These are phyloP conservation scores for Ctenicera cuprea DNA, from an alignment of 2,888 invertebrate species.

Conservation along the genomic window DNA sequence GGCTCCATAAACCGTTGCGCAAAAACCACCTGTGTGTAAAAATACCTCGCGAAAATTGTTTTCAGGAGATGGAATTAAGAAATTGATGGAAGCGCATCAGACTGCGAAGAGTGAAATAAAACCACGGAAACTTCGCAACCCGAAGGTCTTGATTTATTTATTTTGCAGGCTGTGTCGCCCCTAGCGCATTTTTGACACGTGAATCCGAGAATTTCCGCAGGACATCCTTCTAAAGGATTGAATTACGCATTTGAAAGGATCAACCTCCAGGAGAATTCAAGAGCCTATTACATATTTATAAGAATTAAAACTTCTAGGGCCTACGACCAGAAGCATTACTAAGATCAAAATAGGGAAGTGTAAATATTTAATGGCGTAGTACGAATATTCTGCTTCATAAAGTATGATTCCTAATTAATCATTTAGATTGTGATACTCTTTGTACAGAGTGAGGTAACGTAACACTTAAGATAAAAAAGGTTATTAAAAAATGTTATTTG, in stretches of 20 bases:
- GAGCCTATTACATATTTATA: constrained; percentile 37
- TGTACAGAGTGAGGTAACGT: too few relatives aligned
- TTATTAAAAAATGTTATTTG: too few relatives aligned
- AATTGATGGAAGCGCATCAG: constrained; percentile 35
- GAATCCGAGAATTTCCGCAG: constrained; percentile 28
- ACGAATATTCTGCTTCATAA: neutral
- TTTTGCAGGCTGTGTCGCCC: constrained; percentile 27
- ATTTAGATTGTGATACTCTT: too few relatives aligned
- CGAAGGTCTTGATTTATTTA: constrained; percentile 38
- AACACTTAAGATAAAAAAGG: too few relatives aligned
- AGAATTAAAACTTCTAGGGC: constrained; percentile 32
- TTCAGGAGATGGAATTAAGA: constrained; percentile 17
- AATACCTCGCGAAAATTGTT: constrained; percentile 10
- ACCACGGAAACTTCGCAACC: constrained; percentile 12
- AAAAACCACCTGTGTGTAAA: constrained; percentile 7
- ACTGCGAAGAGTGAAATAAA: constrained; percentile 23
- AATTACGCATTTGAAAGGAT: constrained; percentile 41
- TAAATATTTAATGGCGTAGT: constrained; percentile 11
- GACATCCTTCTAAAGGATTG: constrained; percentile 34
- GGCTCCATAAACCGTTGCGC: neutral
- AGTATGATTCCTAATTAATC: neutral
- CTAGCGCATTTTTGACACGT: constrained; percentile 36
- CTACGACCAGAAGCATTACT: constrained; percentile 6
- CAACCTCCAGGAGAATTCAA: constrained; percentile 22
- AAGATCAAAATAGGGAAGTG: constrained; percentile 13